Conservation (phyloP, 2,797 vertebrate genomes). For the Hozukius guyotensis region DNA sequence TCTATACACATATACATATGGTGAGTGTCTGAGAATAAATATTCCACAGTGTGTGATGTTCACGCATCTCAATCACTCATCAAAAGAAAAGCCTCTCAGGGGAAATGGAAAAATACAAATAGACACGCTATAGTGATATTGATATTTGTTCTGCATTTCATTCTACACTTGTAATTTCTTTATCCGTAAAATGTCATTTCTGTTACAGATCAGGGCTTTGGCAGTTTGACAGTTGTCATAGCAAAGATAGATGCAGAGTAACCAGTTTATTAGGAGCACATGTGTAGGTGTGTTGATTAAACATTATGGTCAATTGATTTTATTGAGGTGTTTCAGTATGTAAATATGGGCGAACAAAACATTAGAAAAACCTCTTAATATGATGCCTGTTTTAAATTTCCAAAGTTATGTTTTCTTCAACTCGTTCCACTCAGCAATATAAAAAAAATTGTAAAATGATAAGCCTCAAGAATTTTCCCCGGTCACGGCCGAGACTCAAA, state of each 20-base stretch:
- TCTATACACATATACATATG: background rate
- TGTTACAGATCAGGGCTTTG: background rate
- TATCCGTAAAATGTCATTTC: background rate
- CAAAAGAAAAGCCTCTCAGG: background rate
- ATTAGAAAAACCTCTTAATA: background rate
- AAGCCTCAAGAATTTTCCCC: background rate
- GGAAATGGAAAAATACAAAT: background rate
- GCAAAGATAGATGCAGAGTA: background rate
- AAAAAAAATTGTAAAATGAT: background rate
- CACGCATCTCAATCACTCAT: slow-evolving; percentile 20
- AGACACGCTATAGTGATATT: background rate
- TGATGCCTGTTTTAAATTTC: background rate
- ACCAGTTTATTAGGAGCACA: background rate
- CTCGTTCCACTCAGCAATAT: background rate
- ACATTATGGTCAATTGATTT: background rate
- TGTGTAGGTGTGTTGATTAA: background rate
- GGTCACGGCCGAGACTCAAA: background rate
- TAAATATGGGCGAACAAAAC: background rate
- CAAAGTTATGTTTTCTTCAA: background rate
- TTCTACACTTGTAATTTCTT: background rate
- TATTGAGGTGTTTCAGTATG: background rate
- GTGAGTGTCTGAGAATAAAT: background rate
- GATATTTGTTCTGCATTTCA: slow-evolving; percentile 16
- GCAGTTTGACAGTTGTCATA: background rate
- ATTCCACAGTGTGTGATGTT: background rate